Percentiles rank a stretch among this genome's conserved stretches.
Conservation (phyloP, 2,888 invertebrate genomes). For the Pogonocherus hispidulus region DNA sequence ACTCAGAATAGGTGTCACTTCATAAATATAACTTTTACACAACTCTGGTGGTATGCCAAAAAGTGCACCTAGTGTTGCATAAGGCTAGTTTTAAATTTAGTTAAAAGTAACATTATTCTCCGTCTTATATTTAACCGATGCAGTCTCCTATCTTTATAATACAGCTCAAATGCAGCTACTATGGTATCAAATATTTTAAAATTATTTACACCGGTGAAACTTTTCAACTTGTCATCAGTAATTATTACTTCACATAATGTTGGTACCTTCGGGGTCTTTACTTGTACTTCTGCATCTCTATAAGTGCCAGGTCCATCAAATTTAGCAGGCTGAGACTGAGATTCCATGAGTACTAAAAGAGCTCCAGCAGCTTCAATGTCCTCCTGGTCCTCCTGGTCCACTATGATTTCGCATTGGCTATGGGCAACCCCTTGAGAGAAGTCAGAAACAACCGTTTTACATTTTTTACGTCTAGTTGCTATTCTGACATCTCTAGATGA, state of each 20-base stretch:
- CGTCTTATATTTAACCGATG: not conserved
- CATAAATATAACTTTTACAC: too few relatives aligned
- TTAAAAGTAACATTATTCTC: not conserved
- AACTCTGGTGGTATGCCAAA: too few relatives aligned
- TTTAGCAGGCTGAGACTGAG: too few relatives aligned
- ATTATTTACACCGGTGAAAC: slow-evolving; percentile 27
- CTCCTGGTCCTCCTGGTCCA: slow-evolving; percentile 7
- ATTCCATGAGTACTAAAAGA: slow-evolving; percentile 4
- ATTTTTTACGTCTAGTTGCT: too few relatives aligned
- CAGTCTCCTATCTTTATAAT: not conserved
- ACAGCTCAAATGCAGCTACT: not conserved
- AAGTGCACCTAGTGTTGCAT: not conserved
- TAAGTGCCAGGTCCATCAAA: not conserved
- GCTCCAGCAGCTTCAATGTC: slow-evolving; percentile 9
- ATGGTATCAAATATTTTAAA: slow-evolving; percentile 1
- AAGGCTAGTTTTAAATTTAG: not conserved
- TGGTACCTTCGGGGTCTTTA: slow-evolving; percentile 15
- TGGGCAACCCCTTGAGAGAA: not conserved
- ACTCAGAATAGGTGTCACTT: too few relatives aligned
- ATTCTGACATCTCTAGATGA: slow-evolving; percentile 9
- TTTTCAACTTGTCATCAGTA: slow-evolving; percentile 27
- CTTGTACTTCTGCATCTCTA: slow-evolving; percentile 20
- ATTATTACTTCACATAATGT: slow-evolving; percentile 28
- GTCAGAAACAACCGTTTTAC: too few relatives aligned
- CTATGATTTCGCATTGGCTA: not conserved